phyloP scores from a whole-genome alignment of 2,797 vertebrate species.

The Heterohyrax brucei region DNA sequence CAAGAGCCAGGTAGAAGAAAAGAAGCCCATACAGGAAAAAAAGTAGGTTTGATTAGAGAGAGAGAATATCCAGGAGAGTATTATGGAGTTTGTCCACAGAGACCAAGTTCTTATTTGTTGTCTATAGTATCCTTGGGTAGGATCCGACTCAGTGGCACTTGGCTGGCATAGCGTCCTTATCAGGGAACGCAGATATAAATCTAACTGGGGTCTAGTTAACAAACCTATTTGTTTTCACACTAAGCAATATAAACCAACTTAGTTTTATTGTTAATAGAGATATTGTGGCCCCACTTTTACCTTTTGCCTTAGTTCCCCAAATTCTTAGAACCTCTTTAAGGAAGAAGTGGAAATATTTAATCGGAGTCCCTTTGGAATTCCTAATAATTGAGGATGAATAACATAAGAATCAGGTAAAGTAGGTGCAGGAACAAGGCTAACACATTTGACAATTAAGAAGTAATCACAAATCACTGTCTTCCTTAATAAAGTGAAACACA shows the following conservation, averaged over 20 bases:
- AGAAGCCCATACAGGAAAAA: no score
- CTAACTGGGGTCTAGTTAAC: neutral
- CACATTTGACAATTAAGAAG: neutral
- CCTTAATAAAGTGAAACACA: slow-evolving; percentile 17
- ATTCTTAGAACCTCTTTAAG: slow-evolving; percentile 35
- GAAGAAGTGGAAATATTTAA: slow-evolving; percentile 3
- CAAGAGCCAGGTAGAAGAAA: slow-evolving; percentile 33
- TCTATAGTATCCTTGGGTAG: neutral
- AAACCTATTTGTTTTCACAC: slow-evolving; percentile 7
- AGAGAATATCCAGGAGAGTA: neutral
- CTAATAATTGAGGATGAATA: slow-evolving; percentile 22
- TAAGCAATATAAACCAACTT: slow-evolving; percentile 20
- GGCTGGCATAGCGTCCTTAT: no score
- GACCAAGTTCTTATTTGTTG: neutral
- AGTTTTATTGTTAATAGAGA: slow-evolving; percentile 4
- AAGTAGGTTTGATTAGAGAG: neutral
- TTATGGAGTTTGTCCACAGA: neutral
- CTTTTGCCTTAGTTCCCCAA: slow-evolving; percentile 12
- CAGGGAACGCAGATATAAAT: neutral
- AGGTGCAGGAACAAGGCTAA: slow-evolving; percentile 26
- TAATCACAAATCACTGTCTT: slow-evolving; percentile 23
- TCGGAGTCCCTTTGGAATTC: neutral
- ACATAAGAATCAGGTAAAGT: neutral
- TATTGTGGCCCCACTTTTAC: neutral
- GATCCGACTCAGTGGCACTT: neutral